phyloP scores from a whole-genome alignment of 2,888 invertebrate species.

The Ophion obscuratus region DNA sequence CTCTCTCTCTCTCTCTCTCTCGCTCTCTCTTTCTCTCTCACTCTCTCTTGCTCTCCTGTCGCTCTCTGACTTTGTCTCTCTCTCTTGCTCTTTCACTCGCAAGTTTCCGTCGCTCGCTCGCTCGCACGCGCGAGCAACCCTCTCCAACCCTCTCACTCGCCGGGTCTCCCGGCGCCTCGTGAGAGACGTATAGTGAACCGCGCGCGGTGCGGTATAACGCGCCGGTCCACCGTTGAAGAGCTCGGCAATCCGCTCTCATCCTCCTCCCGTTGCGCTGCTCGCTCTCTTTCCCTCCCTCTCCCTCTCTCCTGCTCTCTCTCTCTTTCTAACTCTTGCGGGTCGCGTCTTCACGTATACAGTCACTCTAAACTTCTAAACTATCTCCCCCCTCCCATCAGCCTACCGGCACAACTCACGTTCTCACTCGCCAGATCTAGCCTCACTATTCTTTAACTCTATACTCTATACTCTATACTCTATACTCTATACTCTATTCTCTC shows the following conservation, averaged over 20 bases:
- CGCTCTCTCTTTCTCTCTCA: slow-evolving; percentile 59
- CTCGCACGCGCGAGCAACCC: slow-evolving; percentile 44
- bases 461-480: neutral
- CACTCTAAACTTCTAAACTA: slow-evolving; percentile 47
- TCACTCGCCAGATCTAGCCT: neutral
- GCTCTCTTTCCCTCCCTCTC: slow-evolving; percentile 28
- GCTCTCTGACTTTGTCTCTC: slow-evolving; percentile 30
- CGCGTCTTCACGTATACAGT: neutral
- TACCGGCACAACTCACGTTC: slow-evolving; percentile 26
- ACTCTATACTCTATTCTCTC: neutral
- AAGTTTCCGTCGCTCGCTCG: slow-evolving; percentile 21
- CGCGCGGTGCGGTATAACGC: slow-evolving; percentile 51
- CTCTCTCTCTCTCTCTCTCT: slow-evolving; percentile 64
- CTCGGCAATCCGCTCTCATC: slow-evolving; percentile 41
- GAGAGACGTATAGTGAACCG: slow-evolving; percentile 10
- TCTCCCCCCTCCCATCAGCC: slow-evolving; percentile 46
- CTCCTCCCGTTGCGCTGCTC: slow-evolving; percentile 20
- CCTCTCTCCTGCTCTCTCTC: neutral
- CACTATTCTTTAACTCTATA: neutral
- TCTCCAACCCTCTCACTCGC: slow-evolving; percentile 52
- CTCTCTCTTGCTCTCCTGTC: slow-evolving; percentile 1
- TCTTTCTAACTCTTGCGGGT: slow-evolving; percentile 14
- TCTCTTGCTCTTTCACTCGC: slow-evolving; percentile 58
- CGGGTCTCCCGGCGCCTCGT: slow-evolving; percentile 35
- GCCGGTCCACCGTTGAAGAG: slow-evolving; percentile 55